Evolutionary conservation across 1,140 invertebrate genomes (phyloP).

Genomic region (Oryzaephilus surinamensis): DNA sequence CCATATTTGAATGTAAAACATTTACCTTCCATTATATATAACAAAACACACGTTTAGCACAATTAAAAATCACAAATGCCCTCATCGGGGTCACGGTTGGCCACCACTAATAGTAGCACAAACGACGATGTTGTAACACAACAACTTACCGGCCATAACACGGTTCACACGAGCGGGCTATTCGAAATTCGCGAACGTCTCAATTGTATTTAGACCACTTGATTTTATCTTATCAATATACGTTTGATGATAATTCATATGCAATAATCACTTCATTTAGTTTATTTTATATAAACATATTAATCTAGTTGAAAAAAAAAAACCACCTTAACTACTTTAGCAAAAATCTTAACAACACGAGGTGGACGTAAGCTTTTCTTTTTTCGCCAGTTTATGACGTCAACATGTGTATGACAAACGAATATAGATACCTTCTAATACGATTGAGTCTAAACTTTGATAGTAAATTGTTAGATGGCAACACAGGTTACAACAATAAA

Average conservation of each 20-base stretch:
- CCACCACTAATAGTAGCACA: conserved; percentile 21
- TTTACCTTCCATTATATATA: conserved; percentile 36
- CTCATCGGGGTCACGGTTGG: conserved; percentile 33
- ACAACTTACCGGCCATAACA: conserved; percentile 36
- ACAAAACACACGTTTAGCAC: conserved; percentile 18
- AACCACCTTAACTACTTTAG: too few species aligned
- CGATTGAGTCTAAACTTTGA: too few species aligned
- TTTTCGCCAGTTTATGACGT: not conserved
- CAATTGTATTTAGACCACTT: conserved; percentile 14
- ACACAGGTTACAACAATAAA: too few species aligned
- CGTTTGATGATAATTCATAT: conserved; percentile 23
- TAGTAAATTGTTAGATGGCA: too few species aligned
- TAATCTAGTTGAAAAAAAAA: too few species aligned
- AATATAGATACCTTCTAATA: not conserved
- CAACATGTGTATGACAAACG: not conserved
- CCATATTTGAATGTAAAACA: too few species aligned
- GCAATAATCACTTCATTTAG: too few species aligned
- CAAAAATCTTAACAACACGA: too few species aligned
- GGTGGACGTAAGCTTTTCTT: not conserved
- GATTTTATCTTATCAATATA: too few species aligned
- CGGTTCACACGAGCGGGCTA: conserved; percentile 28
- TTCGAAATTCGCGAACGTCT: conserved; percentile 30
- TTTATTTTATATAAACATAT: too few species aligned
- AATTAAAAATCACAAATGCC: conserved; percentile 28
- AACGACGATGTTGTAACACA: conserved; percentile 25